Percentiles rank a stretch among this genome's conserved stretches.
phyloP scores from a whole-genome alignment of 2,113 vertebrate genomes.

The Phoenicopterus ruber region DNA sequence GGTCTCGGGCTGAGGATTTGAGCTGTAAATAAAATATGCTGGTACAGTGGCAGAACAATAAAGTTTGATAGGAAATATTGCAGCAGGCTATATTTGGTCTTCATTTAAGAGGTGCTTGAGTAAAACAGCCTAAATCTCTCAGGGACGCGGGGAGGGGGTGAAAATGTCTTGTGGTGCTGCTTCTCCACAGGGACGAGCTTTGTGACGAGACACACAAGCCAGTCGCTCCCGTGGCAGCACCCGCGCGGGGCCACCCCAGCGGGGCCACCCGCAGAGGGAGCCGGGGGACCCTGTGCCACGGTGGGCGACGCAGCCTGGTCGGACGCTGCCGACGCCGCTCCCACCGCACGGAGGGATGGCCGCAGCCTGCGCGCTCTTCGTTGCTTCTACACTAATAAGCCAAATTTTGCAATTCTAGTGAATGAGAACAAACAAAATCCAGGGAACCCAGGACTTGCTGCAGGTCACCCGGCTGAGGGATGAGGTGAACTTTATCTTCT shows the following conservation, averaged over 20 bases:
- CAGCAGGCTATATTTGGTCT: neutral
- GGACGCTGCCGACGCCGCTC: accelerated
- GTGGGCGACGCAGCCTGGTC: neutral
- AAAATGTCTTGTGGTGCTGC: neutral
- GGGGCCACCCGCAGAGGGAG: neutral
- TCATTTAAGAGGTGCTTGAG: neutral
- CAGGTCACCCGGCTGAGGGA: neutral
- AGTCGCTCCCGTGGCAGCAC: neutral
- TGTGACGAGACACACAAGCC: neutral
- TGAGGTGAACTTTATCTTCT: neutral
- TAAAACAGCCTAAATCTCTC: neutral
- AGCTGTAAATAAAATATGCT: neutral
- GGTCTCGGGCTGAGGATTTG: neutral
- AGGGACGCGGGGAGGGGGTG: accelerated
- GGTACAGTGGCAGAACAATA: neutral
- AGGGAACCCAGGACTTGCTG: neutral
- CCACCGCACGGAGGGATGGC: neutral
- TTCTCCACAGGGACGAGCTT: neutral
- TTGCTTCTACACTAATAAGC: neutral
- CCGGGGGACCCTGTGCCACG: neutral
- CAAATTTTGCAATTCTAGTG: neutral
- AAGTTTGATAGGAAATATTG: neutral
- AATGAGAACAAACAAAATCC: neutral
- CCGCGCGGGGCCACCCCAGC: neutral
- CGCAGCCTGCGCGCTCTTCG: neutral